phyloP scores from a whole-genome alignment of 2,113 vertebrate genomes.

The Actenoides hombroni region DNA sequence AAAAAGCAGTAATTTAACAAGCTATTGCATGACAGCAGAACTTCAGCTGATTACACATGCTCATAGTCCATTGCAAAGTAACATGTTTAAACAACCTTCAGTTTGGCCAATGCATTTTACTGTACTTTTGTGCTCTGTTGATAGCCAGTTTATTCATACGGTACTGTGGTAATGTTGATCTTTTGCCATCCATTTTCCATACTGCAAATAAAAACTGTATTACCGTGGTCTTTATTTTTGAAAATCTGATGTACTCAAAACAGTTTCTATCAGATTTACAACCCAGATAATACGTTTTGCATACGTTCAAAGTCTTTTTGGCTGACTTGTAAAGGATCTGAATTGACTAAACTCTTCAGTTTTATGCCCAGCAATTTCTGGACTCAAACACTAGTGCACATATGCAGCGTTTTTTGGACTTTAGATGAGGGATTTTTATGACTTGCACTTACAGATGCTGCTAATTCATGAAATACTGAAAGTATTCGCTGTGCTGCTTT shows the following conservation, averaged over 20 bases:
- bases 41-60: neutral
- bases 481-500: neutral
- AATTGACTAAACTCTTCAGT: neutral
- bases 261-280: neutral
- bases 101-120: neutral
- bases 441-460: neutral
- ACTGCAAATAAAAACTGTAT: neutral
- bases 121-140: neutral
- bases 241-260: neutral
- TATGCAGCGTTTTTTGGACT: neutral
- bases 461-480: neutral
- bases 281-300: neutral
- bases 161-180: neutral
- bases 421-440: neutral
- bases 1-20: neutral
- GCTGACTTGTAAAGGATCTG: neutral
- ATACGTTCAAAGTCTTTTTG: neutral
- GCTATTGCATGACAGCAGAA: neutral
- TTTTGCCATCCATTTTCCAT: neutral
- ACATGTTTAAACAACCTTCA: neutral
- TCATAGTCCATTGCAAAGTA: neutral
- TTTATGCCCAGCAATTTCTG: neutral
- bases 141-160: neutral
- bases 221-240: neutral
- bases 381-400: neutral